Conservation (phyloP, 1,140 invertebrate genomes). For the Drosophila kohkoa region DNA sequence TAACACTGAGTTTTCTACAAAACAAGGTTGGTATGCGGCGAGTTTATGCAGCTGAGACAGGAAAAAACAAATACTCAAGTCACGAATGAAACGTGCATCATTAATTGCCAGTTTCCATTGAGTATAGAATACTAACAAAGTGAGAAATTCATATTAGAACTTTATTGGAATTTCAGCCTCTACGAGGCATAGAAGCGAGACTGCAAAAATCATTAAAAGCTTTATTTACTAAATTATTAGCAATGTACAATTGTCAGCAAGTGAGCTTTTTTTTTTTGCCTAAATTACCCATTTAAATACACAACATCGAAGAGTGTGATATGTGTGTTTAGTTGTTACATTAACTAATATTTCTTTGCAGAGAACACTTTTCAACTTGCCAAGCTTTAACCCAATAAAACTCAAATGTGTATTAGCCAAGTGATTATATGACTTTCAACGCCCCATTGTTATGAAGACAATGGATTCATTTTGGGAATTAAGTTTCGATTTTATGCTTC, state of each 20-base stretch:
- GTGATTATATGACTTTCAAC: neutral
- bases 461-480: too few species aligned
- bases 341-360: neutral
- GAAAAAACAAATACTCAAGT: slow-evolving; percentile 3
- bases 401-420: neutral
- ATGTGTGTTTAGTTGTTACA: neutral
- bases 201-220: too few species aligned
- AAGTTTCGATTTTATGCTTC: neutral
- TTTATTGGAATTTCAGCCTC: neutral
- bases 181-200: slow-evolving; percentile 1
- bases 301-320: neutral
- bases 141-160: slow-evolving; percentile 7
- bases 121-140: slow-evolving; percentile 9
- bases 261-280: too few species aligned
- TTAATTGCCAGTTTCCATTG: slow-evolving; percentile 49
- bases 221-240: too few species aligned
- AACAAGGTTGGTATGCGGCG: neutral
- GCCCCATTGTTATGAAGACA: neutral
- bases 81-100: slow-evolving; percentile 14
- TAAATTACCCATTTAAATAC: slow-evolving; percentile 7
- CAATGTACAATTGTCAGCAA: too few species aligned
- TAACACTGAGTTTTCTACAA: slow-evolving; percentile 1
- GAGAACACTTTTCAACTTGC: neutral
- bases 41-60: too few species aligned
- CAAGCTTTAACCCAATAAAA: neutral